Evolutionary conservation across 1,140 invertebrate species (phyloP).

Genomic region (Drosophila kikkawai): DNA sequence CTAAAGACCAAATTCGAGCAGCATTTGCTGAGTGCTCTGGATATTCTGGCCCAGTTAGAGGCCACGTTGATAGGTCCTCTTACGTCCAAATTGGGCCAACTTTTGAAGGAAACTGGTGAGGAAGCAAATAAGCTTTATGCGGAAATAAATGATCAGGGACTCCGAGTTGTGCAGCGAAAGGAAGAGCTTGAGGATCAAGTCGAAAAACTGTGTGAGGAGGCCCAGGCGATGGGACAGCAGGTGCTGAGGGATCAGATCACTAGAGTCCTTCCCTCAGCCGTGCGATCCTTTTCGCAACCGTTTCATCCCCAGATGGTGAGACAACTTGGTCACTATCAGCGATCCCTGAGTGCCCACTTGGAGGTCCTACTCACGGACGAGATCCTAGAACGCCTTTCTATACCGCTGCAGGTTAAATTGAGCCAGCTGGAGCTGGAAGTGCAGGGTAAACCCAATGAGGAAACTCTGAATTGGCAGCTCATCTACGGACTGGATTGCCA

Average conservation of each 20-base stretch:
- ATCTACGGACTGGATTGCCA: constrained; percentile 96
- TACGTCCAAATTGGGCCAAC: neutral
- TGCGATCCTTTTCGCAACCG: constrained; percentile 95
- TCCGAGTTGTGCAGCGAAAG: constrained; percentile 93
- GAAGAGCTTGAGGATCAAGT: constrained; percentile 97
- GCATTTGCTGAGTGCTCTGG: constrained; percentile 95
- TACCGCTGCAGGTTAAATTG: constrained; percentile 93
- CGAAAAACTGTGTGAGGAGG: constrained; percentile 95
- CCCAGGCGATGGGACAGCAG: constrained; percentile 93
- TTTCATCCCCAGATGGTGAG: constrained; percentile 95
- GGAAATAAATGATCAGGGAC: constrained; percentile 86
- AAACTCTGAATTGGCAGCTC: constrained; percentile 94
- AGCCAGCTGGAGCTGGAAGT: constrained; percentile 95
- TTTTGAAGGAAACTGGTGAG: neutral
- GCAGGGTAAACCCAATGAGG: constrained; percentile 95
- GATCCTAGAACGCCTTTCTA: constrained; percentile 92
- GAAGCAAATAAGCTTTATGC: neutral
- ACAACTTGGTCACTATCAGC: constrained; percentile 95
- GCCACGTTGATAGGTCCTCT: constrained; percentile 64
- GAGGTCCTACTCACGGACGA: constrained; percentile 94
- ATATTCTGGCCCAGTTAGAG: constrained; percentile 91
- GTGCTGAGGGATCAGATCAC: constrained; percentile 98
- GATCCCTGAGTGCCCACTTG: constrained; percentile 95
- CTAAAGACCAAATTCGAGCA: constrained; percentile 99
- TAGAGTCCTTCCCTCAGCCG: constrained; percentile 91